Evolutionary conservation across 2,888 invertebrate species (phyloP), one percentile per base, ranked within the genome.

Genomic region (Epinotia demarniana): DNA sequence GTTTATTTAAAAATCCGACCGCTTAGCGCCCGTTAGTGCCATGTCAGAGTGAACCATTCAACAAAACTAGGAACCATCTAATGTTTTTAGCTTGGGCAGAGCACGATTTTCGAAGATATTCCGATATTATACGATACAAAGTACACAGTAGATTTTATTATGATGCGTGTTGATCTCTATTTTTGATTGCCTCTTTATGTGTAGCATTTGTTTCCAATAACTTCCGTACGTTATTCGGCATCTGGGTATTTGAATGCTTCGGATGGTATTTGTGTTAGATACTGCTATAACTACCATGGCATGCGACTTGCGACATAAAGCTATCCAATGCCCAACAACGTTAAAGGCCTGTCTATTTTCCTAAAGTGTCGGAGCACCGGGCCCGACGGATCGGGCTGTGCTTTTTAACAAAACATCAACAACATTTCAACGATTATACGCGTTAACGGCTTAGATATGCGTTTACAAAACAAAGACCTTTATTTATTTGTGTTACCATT

Each of bases 1-100:
- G 94, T 94, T 94, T 94, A 94, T 94, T 94, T 94, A 94, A 94
- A 94, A 94, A 93, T 94, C 92, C 92, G 87, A 93, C 93, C 92
- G 94, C 93, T 93, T 92, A 92, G 88, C 90, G 87, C 86, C 85
- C 87, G 85, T 82, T 80, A 78, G 78, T 79, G 80, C 78, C 82
- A 78, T 80, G 79, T 88, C 77, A 83, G 81, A 90, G 78, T 72
- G 87, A 89, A 87, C 86, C 86, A 90, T 81, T 82, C 79, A 74
- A 77, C 77, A 79, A 69, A 78, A 62, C 77, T 78, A 72, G 70
- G 73, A 79, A 49, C 16, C 16, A 49, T 13, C 13, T 46, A 46
- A 46, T 46, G 8, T 33, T 33, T 33, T 33, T 33, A 33, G 33
- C 33, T 33, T 27, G 1, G 8, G 39, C 9, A 39, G 8, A 8